Evolutionary conservation across 2,113 vertebrate genomes (phyloP), one percentile per base, ranked within the genome.

Genomic region (Cochlearius cochlearius): DNA sequence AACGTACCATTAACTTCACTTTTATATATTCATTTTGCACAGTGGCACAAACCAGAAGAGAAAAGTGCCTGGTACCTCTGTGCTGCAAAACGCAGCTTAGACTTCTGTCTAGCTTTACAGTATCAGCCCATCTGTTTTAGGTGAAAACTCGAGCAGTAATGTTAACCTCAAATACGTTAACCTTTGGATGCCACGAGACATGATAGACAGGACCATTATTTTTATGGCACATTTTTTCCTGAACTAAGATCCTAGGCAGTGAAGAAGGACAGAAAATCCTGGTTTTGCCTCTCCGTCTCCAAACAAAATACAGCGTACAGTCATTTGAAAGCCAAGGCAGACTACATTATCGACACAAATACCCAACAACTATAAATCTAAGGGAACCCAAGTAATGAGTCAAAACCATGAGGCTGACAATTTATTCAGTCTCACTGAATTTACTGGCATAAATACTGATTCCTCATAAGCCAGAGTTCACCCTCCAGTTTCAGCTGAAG

Each of bases 161-260:
- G 50, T 71, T 96, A 95, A 85, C 97, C 95, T 92, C 69, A 90
- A 98, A 86, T 89, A 97, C 12, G n/a, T 93, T 95, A 92, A 98
- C 96, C 96, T 98, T 96, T 97, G 95, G 96, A 97, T 96, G 96
- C 89, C 94, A 97, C 4, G 29, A 96, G 92, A 97, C 15, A 58
- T 96, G 96, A 98, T 78, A 97, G 97, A 98, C 97, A 97, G 93
- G 92, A 93, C 91, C 97, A 92, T 96, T 97, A 97, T 95, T 98
- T 97, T 98, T 95, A 93, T 96, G 97, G 89, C 66, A 93, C 58
- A 47, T 92, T 94, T 96, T 96, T 94, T 72, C 93, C 97, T 83
- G 63, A 97, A 91, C 80, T 94, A 97, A 96, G 75, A 96, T 91
- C 88, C 94, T 58, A 71, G 68, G 60, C n/a, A 43, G 53, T 26